Conservation (phyloP, 2,888 invertebrate species). For the Salticus scenicus region DNA sequence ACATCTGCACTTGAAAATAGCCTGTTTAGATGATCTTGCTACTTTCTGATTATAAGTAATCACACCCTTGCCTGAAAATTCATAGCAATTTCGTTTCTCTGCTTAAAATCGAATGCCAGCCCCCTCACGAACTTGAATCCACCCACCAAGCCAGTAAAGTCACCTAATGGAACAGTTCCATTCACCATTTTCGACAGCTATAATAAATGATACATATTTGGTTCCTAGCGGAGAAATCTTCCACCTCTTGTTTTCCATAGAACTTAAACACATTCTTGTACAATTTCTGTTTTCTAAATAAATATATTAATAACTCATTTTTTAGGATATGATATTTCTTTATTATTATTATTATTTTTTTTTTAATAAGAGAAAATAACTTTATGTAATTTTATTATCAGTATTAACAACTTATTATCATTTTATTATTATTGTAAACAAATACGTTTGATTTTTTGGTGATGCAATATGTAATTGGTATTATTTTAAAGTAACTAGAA, state of each 20-base stretch:
- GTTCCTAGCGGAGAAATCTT: not conserved
- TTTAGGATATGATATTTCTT: no score
- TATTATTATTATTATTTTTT: no score
- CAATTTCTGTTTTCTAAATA: no score
- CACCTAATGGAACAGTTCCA: slow-evolving; percentile 27
- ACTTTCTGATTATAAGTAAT: slow-evolving; percentile 54
- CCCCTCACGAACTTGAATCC: slow-evolving; percentile 34
- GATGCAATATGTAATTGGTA: no score
- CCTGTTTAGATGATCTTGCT: slow-evolving; percentile 23
- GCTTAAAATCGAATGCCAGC: slow-evolving; percentile 32
- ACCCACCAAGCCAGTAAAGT: slow-evolving; percentile 31
- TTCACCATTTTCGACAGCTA: slow-evolving; percentile 18
- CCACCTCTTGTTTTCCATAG: not conserved
- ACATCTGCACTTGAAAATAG: slow-evolving; percentile 32
- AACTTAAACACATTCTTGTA: no score
- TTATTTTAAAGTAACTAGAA: no score
- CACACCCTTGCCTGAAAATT: slow-evolving; percentile 44
- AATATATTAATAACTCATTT: no score
- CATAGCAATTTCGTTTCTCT: slow-evolving; percentile 47
- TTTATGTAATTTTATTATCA: no score
- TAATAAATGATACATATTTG: slow-evolving; percentile 36
- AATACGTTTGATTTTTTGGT: no score
- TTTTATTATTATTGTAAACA: no score
- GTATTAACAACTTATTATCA: no score
- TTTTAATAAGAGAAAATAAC: no score